Evolutionary conservation across 2,888 invertebrate species (phyloP).

Genomic region (Lumbricus terrestris): DNA sequence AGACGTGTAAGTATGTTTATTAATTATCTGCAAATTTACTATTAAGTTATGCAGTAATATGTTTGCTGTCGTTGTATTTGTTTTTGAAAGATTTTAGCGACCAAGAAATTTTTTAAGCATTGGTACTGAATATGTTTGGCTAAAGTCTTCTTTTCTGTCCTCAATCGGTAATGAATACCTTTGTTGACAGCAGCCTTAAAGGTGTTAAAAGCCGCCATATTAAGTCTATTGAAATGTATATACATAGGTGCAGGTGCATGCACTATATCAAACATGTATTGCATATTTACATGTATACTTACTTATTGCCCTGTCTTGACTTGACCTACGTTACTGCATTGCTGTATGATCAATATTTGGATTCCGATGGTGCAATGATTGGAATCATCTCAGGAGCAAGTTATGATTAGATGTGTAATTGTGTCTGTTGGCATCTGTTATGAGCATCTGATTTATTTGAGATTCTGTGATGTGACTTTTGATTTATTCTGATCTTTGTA

Average conservation of each 20-base stretch:
- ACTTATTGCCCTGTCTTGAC: not conserved
- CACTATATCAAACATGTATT: no score
- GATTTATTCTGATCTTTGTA: slow-evolving; percentile 38
- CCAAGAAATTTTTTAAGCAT: no score
- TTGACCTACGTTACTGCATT: not conserved
- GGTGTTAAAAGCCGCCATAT: no score
- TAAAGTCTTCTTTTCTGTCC: no score
- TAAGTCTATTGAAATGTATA: no score
- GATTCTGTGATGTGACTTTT: not conserved
- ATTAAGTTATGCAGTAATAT: no score
- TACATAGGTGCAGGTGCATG: no score
- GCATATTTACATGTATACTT: no score
- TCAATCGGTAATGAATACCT: no score
- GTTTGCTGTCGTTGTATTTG: not conserved
- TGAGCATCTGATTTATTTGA: not conserved
- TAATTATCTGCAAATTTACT: slow-evolving; percentile 10
- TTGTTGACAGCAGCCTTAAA: no score
- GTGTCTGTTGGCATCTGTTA: not conserved
- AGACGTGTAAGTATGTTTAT: slow-evolving; percentile 30
- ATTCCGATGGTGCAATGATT: not conserved
- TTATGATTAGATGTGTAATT: not conserved
- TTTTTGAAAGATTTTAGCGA: not conserved
- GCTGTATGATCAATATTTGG: not conserved
- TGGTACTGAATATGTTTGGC: no score
- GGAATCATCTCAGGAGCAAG: no score